These are phyloP conservation scores for Phaethon lepturus DNA, from an alignment of 2,113 vertebrate genomes.

Conservation along the genomic window DNA sequence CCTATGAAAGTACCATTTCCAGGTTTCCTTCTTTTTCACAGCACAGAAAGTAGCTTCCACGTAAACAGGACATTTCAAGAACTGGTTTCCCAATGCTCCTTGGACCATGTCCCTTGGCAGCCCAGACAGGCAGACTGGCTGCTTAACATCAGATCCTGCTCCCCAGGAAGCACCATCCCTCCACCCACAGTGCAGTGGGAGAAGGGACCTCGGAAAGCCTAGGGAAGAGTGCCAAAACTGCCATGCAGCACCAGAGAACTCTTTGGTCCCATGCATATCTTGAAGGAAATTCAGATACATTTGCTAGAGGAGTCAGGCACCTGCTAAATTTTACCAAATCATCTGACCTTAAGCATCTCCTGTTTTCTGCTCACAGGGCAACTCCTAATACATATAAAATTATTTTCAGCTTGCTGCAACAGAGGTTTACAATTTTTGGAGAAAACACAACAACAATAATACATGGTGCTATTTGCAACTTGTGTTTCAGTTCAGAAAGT, in stretches of 20 bases:
- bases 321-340: background rate
- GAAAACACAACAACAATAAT: background rate
- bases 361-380: background rate
- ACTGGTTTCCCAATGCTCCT: background rate
- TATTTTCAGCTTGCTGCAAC: background rate
- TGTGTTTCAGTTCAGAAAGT: background rate
- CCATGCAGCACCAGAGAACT: background rate
- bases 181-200: rapidly evolving
- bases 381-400: background rate
- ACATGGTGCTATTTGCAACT: background rate
- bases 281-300: background rate
- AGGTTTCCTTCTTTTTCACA: background rate
- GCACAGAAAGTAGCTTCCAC: background rate
- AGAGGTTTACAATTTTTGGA: background rate
- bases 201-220: rapidly evolving
- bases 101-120: background rate
- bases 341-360: background rate
- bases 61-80: background rate
- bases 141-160: background rate
- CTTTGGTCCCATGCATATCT: background rate
- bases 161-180: background rate
- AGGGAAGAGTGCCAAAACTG: background rate
- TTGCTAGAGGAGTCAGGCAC: background rate
- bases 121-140: background rate
- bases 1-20: background rate